Evolutionary conservation across 2,888 invertebrate genomes (phyloP).

Genomic region (Sialis lutaria): DNA sequence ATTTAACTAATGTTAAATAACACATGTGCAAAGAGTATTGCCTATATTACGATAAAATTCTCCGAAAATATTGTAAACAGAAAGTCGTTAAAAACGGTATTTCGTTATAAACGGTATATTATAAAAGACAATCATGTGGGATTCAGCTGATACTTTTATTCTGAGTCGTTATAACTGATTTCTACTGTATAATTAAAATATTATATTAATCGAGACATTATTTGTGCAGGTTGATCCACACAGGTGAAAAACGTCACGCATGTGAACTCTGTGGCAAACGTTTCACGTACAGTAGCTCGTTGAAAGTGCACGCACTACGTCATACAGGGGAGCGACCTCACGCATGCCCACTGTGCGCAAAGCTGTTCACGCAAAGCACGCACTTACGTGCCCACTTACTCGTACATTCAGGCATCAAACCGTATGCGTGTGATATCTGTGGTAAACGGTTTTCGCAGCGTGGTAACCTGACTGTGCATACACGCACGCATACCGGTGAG

Average conservation of each 20-base stretch:
- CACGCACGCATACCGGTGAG: slow-evolving; percentile 12
- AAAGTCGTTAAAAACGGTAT: no score
- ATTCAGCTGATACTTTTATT: no score
- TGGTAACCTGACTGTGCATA: slow-evolving; percentile 11
- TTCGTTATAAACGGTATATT: no score
- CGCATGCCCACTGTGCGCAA: slow-evolving; percentile 9
- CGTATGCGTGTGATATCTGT: slow-evolving; percentile 8
- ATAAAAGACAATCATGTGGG: no score
- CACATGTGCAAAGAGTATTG: no score
- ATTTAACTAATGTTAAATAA: no score
- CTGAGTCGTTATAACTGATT: no score
- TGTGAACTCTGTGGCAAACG: slow-evolving; percentile 17
- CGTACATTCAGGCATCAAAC: slow-evolving; percentile 9
- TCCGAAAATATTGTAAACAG: no score
- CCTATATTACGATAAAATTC: no score
- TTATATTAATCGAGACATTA: no score
- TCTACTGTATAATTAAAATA: no score
- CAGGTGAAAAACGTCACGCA: slow-evolving; percentile 15
- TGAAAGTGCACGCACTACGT: slow-evolving; percentile 17
- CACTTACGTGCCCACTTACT: slow-evolving; percentile 9
- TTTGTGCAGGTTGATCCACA: slow-evolving; percentile 11
- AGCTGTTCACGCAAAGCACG: slow-evolving; percentile 7
- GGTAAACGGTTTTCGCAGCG: slow-evolving; percentile 9
- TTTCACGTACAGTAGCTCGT: slow-evolving; percentile 17
- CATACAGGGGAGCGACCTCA: slow-evolving; percentile 19